Evolutionary conservation across 2,113 vertebrate genomes (phyloP).

Genomic region (Cottus gobio): DNA sequence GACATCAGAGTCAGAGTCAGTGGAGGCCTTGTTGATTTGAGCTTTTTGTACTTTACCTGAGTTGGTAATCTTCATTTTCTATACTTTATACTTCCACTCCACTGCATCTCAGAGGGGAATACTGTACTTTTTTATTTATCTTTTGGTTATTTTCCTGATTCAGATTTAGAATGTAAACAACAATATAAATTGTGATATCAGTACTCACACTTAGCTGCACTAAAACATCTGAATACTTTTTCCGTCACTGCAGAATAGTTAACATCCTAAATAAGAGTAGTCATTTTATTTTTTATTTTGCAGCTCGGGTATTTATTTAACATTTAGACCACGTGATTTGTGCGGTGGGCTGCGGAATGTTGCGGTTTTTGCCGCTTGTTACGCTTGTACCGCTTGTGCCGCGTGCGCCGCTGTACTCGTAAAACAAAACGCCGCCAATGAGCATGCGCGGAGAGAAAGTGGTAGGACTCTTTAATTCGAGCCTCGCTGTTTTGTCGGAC

Average conservation of each 20-base stretch:
- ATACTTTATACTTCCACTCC: too few species aligned
- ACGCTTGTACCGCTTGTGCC: too few species aligned
- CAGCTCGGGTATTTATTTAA: background rate
- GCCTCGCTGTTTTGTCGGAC: slow-evolving; percentile 29
- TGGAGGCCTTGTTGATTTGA: too few species aligned
- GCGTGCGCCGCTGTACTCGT: background rate
- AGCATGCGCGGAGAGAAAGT: slow-evolving; percentile 54
- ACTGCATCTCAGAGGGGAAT: too few species aligned
- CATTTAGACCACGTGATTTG: slow-evolving; percentile 1
- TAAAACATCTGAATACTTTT: background rate
- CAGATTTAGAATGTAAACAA: too few species aligned
- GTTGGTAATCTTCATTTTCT: too few species aligned
- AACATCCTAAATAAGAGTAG: background rate
- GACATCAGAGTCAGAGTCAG: too few species aligned
- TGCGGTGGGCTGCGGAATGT: slow-evolving; percentile 7
- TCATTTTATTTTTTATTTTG: background rate
- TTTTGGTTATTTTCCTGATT: too few species aligned
- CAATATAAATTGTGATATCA: too few species aligned
- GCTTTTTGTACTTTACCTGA: too few species aligned
- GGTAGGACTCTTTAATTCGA: slow-evolving; percentile 34
- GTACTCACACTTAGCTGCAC: too few species aligned
- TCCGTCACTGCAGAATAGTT: background rate
- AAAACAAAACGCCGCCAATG: background rate
- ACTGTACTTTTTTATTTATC: too few species aligned
- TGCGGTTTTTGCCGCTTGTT: background rate